Conservation (phyloP, 2,888 invertebrate genomes). For the Mythimna albipuncta region DNA sequence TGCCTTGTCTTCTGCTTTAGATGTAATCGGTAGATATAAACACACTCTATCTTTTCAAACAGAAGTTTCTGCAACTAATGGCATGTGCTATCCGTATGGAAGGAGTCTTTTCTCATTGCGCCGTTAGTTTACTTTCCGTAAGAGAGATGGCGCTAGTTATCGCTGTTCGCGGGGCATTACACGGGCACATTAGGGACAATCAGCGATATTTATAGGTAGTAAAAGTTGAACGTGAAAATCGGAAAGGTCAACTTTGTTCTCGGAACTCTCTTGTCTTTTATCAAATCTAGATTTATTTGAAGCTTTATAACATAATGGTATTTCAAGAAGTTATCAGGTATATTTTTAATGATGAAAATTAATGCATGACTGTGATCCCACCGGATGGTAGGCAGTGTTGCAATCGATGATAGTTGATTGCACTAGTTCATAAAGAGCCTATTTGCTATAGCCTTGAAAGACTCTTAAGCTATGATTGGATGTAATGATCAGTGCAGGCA, state of each 20-base stretch:
- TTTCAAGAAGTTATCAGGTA: background rate
- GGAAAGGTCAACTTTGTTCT: background rate
- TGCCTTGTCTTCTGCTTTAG: background rate
- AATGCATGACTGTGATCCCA: too few species aligned
- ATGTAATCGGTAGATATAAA: background rate
- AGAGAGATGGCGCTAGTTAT: slow-evolving; percentile 49
- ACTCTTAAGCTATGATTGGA: too few species aligned
- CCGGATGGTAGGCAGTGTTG: too few species aligned
- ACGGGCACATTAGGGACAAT: slow-evolving; percentile 23
- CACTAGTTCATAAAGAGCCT: too few species aligned
- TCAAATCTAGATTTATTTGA: background rate
- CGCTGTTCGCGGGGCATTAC: slow-evolving; percentile 48
- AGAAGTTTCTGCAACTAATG: slow-evolving; percentile 29
- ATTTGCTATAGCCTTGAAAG: too few species aligned
- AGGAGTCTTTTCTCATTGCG: slow-evolving; percentile 8
- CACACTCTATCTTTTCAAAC: background rate
- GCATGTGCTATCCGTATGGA: slow-evolving; percentile 1
- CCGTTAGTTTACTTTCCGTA: slow-evolving; percentile 18
- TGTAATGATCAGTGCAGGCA: too few species aligned
- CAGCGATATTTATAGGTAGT: slow-evolving; percentile 41
- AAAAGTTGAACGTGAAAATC: slow-evolving; percentile 12
- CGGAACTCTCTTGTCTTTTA: background rate
- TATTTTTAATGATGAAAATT: too few species aligned
- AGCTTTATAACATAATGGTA: background rate
- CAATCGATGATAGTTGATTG: too few species aligned